Percentiles rank a stretch among this genome's conserved stretches.
Evolutionary conservation across 2,797 vertebrate species (phyloP).

Genomic region (Chromobotia macracanthus): DNA sequence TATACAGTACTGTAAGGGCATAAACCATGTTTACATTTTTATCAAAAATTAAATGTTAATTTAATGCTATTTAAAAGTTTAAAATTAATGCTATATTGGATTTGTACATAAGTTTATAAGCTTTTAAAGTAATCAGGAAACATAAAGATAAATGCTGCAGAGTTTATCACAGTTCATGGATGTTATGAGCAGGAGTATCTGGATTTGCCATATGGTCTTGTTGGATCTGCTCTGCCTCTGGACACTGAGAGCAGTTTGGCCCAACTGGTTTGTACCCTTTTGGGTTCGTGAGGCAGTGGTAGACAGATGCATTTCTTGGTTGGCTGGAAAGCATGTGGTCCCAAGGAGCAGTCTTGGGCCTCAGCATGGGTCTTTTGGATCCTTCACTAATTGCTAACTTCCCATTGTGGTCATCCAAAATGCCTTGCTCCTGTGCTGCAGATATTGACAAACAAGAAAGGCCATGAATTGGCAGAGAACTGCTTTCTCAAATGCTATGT

Average conservation of each 20-base stretch:
- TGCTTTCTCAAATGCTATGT: neutral
- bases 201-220: slow-evolving; percentile 7
- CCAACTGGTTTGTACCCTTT: slow-evolving; percentile 14
- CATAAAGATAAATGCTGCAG: neutral
- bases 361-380: slow-evolving; percentile 3
- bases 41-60: no score
- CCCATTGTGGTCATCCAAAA: slow-evolving; percentile 25
- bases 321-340: slow-evolving; percentile 12
- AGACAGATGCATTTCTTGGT: slow-evolving; percentile 34
- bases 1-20: no score
- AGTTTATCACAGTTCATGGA: neutral
- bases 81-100: neutral
- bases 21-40: no score
- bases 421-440: neutral
- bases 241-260: slow-evolving; percentile 12
- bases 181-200: neutral
- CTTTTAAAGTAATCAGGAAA: neutral
- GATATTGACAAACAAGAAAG: slow-evolving; percentile 2
- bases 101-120: neutral
- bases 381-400: slow-evolving; percentile 15
- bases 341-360: neutral
- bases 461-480: neutral
- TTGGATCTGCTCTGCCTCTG: slow-evolving; percentile 22
- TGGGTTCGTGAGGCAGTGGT: slow-evolving; percentile 16
- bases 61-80: neutral